Base-by-base conservation (phyloP, 2,888 invertebrate genomes). In the Muschampia plurimacula region DNA sequence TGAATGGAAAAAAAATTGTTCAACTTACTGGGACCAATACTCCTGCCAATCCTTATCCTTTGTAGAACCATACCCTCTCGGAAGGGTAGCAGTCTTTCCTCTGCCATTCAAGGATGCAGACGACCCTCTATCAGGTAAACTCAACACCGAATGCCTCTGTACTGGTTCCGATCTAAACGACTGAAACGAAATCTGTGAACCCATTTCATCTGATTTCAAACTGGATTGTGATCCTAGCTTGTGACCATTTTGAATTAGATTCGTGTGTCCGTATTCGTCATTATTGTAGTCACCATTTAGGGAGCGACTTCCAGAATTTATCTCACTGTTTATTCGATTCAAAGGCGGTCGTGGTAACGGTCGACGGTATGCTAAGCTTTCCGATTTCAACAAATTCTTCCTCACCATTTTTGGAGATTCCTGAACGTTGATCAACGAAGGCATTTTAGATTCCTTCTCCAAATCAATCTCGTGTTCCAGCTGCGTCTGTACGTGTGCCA, bases 41-140 rank as follows among this genome's bases (percentile, higher is more conserved):
- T 93, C 93, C 75, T 94, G 93, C 94, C 94, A 94, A 66, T 87
- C 88, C 81, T 89, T 92, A 78, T 92, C 90, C 78, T 86, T 91
- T 0, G 81, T 89, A 0, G 93, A 92, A 0, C 92, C 93, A 69
- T 93, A 92, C 0, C 93, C 93, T 41, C 93, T 81, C 0, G 93
- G 93, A 62, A 94, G 76, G 0, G 94, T 93, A 0, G 93, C 91
- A 0, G 92, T 93, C 77, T 81, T 89, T 3, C 81, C 77, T 71
- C 87, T 86, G 0, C 91, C 92, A 71, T 92, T 92, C 32, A 89
- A 74, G 0, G 89, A 87, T 0, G 83, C 79, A 4, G 80, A 80
- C 0, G 89, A 86, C 0, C 85, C 87, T 67, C 88, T 83, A 5
- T 93, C 94, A 0, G 88, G 89, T 2, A 93, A 72, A 77, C 92